Evolutionary conservation across 1,140 invertebrate species (phyloP), one percentile per base, ranked within the genome.

Genomic region (Drosophila kohkoa): DNA sequence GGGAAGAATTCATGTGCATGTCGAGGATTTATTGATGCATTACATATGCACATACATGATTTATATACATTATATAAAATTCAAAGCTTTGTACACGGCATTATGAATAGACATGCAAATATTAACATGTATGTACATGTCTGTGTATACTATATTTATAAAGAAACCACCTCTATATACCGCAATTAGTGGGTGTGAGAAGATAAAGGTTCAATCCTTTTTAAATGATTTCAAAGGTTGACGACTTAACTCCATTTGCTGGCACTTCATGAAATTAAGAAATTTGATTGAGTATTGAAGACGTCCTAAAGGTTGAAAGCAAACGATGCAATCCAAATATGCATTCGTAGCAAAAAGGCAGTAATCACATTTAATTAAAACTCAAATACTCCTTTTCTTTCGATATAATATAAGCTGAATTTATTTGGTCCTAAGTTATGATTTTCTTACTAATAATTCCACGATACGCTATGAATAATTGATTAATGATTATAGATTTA

Each of bases 51-150:
- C 41, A 20, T 72, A 64, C 46, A 81, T 74, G 54, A 74, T 74
- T 67, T 73, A 77, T 73, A 77, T 68, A 74, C n/a, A 38, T 57
- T 51, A 67, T 68, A 68, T 77, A 74, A 55, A 57, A 77, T 74
- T 52, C 64, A 77, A 63, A 74, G 57, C 55, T 60, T 28, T 60
- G 15, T 49, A 28, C 41, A 52, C 8, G 15, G 54, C 62, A 67
- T 73, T 70, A 65, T 65, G 28, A 38, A 60, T 45, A 59, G 59
- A 73, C 30, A 66, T 45, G 49, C 57, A 55, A 43, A 13, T 43
- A 43, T 43, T 32, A 60, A 71, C 20, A 72, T 73, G 30, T 41
- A 59, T 54, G 16, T 51, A n/a, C 25, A 57, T 70, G 13, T 46
- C 48, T 35, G 41, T 32, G 30, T 32, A 32, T 32, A 32, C 7